Evolutionary conservation across 2,888 invertebrate genomes (phyloP), one percentile per base, ranked within the genome.

Genomic region (Cinara cedri): DNA sequence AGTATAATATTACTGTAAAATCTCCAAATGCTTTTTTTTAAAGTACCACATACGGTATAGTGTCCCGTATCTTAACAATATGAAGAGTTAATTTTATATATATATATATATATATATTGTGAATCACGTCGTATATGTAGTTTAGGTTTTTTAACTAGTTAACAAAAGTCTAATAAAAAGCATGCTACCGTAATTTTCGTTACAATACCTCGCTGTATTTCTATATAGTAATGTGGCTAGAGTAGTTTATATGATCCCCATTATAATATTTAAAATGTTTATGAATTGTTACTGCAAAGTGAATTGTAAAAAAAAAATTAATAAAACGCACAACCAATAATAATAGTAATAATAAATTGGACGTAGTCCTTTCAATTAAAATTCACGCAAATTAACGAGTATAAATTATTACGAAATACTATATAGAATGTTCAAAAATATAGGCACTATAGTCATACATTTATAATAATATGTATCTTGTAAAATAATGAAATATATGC

Each of bases 111-210:
- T 42, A 1, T n/a, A 57, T 72, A 21, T 9, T 55, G 16, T 72
- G 51, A 74, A 74, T 63, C 21, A 54, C 63, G 34, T 16, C 34
- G 34, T 34, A 34, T 34, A 34, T 63, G 16, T 63, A 42, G 16
- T 63, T 13, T 19, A 19, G 21, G 34, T 51, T 70, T 72, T 65
- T 72, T 63, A 74, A 74, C 74, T 74, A 74, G 74, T 24, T 63
- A 74, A 74, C 74, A 74, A 74, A 74, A 63, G 74, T 63, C 74
- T 63, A 74, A 74, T 74, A 74, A 74, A 62, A 72, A 34, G 21
- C 51, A 26, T 42, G 21, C 42, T 63, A 34, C 21, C 42, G 34
- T 74, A 74, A 63, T 74, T 74, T 74, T 42, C 34, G 63, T 74
- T 63, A 74, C 74, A 74, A 63, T 74, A 74, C 74, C 42, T 63